Conservation (phyloP, 2,113 vertebrate species). For the Turnix velox region DNA sequence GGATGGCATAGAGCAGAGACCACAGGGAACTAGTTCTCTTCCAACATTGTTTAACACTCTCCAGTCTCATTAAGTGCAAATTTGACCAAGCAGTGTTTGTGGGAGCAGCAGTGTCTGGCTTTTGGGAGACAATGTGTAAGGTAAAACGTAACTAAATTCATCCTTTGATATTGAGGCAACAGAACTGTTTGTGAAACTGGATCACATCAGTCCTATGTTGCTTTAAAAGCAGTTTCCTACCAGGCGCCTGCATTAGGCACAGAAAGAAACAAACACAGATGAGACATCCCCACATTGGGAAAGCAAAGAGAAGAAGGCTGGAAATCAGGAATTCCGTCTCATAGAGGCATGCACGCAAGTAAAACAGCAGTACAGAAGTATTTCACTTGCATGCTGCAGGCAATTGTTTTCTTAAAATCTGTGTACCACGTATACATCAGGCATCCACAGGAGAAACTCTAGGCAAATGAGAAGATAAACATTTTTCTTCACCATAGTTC, state of each 20-base stretch:
- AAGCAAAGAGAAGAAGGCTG: background rate
- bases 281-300: background rate
- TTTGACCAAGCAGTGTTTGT: background rate
- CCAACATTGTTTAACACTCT: background rate
- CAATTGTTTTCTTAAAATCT: background rate
- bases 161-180: background rate
- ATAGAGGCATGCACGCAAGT: background rate
- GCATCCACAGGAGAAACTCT: background rate
- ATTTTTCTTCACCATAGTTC: background rate
- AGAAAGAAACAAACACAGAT: background rate
- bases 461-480: background rate
- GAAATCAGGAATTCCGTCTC: background rate
- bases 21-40: background rate
- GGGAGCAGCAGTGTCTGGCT: background rate
- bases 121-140: background rate
- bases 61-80: fast-evolving
- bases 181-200: background rate
- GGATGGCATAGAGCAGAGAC: background rate
- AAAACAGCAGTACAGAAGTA: background rate
- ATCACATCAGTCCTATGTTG: background rate
- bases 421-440: fast-evolving
- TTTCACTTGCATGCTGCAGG: background rate
- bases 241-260: background rate
- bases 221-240: background rate
- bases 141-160: background rate